Evolutionary conservation across 2,797 vertebrate genomes (phyloP), one percentile per base, ranked within the genome.

Genomic region (Malurus leucopterus): DNA sequence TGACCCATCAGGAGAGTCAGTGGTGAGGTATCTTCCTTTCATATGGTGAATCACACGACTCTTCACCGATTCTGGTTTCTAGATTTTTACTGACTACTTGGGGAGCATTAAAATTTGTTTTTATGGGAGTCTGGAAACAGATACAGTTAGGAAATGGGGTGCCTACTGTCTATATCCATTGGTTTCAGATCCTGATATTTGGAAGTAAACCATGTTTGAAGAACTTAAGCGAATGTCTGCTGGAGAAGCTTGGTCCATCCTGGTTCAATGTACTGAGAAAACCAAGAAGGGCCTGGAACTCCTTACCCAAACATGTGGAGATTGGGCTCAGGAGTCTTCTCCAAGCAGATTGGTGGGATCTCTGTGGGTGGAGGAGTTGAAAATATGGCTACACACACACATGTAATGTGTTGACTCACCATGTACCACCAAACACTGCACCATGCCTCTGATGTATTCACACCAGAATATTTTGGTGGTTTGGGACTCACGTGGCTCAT

Each of bases 401-500:
- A 2, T 6, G 27, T 8, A 8, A 13, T 11, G 1, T 43, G 11
- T 59, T 65, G 43, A 40, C 9, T 67, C 22, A 23, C 23, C 11
- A 2, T 3, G 18, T 59, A 29, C 43, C 50, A 61, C 2, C n/a
- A 50, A 55, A 32, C 12, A 10, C 8, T 3, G 5, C 13, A 67
- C 21, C 3, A 1, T 13, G 26, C 14, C 40, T 62, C 40, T 67
- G 17, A 4, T 61, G 8, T 32, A 40, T 30, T 55, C 59, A 32
- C 30, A 40, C 30, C 32, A 24, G 38, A 67, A 30, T 3, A 1
- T 63, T 78, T 69, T 38, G 23, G 32, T 75, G 54, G 5, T 54
- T 46, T 30, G 68, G 27, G 36, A 50, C 29, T 61, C 57, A 32
- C 0, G 0, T 6, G 8, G 23, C 13, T 49, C 46, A 7, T 20